Percentiles rank a stretch among this genome's conserved stretches.
Evolutionary conservation across 1,140 invertebrate genomes (phyloP).

Genomic region (Aplysia californica): DNA sequence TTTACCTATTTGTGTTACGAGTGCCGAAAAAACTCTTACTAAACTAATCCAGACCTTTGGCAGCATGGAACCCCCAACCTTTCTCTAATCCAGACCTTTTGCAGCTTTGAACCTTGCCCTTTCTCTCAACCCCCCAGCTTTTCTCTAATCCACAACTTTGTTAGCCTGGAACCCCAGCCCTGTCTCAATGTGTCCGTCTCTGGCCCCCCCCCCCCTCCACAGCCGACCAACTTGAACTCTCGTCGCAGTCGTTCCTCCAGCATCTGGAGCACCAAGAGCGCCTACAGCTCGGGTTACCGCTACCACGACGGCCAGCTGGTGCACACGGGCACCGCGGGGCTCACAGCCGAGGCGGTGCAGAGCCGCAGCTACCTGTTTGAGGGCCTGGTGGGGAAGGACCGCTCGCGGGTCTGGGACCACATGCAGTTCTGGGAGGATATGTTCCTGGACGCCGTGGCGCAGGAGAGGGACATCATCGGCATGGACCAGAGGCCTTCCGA

Average conservation of each 20-base stretch:
- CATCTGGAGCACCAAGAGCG: slow-evolving; percentile 88
- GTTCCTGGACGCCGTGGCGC: slow-evolving; percentile 97
- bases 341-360: slow-evolving; percentile 74
- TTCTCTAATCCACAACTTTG: no score
- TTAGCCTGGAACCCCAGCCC: no score
- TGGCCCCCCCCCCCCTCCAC: no score
- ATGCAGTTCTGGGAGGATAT: slow-evolving; percentile 99
- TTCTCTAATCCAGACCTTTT: no score
- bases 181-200: no score
- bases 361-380: slow-evolving; percentile 93
- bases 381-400: slow-evolving; percentile 77
- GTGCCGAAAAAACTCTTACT: no score
- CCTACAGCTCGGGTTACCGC: slow-evolving; percentile 86
- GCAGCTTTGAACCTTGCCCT: no score
- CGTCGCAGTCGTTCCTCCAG: slow-evolving; percentile 54
- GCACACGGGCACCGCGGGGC: slow-evolving; percentile 76
- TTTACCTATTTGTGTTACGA: no score
- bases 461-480: slow-evolving; percentile 98
- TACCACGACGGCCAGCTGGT: slow-evolving; percentile 90
- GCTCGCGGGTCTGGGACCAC: slow-evolving; percentile 96
- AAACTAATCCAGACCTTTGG: no score
- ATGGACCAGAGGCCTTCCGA: slow-evolving; percentile 99
- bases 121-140: no score
- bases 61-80: no score
- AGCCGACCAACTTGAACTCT: neutral